These are phyloP conservation scores for Glaucopsyche alexis DNA, from an alignment of 2,888 invertebrate species.

Conservation along the genomic window DNA sequence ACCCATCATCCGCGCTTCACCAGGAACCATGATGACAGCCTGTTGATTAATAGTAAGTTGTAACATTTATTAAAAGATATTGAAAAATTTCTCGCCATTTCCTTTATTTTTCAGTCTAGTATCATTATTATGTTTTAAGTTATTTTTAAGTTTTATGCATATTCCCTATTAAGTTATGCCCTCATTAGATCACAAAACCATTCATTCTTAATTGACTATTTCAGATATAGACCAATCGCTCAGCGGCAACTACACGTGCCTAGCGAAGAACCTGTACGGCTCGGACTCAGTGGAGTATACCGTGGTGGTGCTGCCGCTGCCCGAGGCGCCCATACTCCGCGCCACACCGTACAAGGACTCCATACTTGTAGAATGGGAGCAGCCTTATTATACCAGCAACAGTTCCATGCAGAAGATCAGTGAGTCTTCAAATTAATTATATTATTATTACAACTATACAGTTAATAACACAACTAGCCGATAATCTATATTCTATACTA, in stretches of 20 bases:
- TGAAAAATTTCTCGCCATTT: too few relatives aligned
- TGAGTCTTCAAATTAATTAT: slow-evolving; percentile 47
- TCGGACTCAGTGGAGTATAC: slow-evolving; percentile 90
- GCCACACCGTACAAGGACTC: slow-evolving; percentile 73
- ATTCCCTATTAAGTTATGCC: too few relatives aligned
- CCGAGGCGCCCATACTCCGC: slow-evolving; percentile 84
- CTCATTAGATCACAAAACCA: too few relatives aligned
- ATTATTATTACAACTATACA: too few relatives aligned
- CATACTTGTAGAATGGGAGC: slow-evolving; percentile 84
- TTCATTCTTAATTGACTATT: slow-evolving; percentile 32
- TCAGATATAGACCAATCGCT: slow-evolving; percentile 78
- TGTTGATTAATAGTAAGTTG: slow-evolving; percentile 51
- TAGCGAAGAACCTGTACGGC: slow-evolving; percentile 90
- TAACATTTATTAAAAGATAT: too few relatives aligned
- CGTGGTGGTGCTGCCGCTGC: slow-evolving; percentile 87
- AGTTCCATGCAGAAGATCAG: slow-evolving; percentile 65
- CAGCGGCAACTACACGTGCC: slow-evolving; percentile 89
- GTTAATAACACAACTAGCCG: too few relatives aligned
- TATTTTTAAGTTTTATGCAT: too few relatives aligned
- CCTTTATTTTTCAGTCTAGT: too few relatives aligned
- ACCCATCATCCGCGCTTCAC: slow-evolving; percentile 54
- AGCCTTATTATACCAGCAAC: slow-evolving; percentile 68
- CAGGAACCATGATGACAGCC: slow-evolving; percentile 52
- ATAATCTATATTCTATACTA: too few relatives aligned
- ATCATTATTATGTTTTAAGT: too few relatives aligned